Evolutionary conservation across 2,113 vertebrate genomes (phyloP), one percentile per base, ranked within the genome.

Genomic region (Tylochromis polylepis): DNA sequence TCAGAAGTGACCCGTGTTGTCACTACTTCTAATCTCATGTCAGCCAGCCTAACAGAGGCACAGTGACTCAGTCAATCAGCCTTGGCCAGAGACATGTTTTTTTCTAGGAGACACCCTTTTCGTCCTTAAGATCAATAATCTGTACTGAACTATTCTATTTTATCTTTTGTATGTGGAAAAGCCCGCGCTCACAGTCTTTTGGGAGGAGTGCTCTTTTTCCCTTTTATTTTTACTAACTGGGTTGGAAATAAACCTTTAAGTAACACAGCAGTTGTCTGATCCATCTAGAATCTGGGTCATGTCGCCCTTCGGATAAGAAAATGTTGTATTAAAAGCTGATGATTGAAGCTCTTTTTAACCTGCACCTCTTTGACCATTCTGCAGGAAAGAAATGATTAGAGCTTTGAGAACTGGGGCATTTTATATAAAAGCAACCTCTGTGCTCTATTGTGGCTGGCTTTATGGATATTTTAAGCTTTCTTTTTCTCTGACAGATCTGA

Each of bases 171-270:
- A 27, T 59, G 7, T 83, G 62, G 55, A 72, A 79, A 75, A 86
- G 53, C 84, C 62, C 24, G 8, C 43, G 41, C 16, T 62, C 29
- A 12, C 56, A 16, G 67, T 78, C 56, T 85, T 82, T 29, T 1
- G 7, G 82, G 31, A 85, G 51, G 22, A 53, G 16, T 36, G 29
- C 11, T 79, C 77, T 27, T 81, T 43, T 49, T 24, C 16, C 46
- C 36, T 60, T 79, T 29, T 92, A 80, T 85, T 91, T 89, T 89
- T 82, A 86, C 51, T 86, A 88, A 91, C 92, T 93, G 91, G 92
- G 88, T 89, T 92, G 90, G 89, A 94, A 91, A 43, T 91, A 93
- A 94, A 89, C 56, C 89, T 88, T 87, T 84, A 85, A 88, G 90
- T 91, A 67, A 83, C 90, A 83, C 8, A 46, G 81, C 75, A 43